Evolutionary conservation across 2,888 invertebrate species (phyloP), one percentile per base, ranked within the genome.

Genomic region (Agriotes lineatus): DNA sequence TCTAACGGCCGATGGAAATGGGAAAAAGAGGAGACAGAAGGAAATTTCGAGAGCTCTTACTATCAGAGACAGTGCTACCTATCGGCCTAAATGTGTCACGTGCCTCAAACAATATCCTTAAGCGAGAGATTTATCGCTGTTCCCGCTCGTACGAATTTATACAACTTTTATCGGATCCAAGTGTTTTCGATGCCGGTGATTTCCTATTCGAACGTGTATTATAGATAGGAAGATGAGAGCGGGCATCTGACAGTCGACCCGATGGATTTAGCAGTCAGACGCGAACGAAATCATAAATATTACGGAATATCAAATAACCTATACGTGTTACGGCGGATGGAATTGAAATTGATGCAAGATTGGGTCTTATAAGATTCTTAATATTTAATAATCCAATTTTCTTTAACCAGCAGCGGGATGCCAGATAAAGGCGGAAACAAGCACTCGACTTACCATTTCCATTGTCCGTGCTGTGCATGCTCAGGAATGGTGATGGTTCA

Each of bases 391-490:
- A 61, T 60, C 39, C 67, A 62, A 67, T 67, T 67, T 65, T 58
- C 56, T 54, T 5, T 54, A 67, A 59, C 59, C 61, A 35, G 33
- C 45, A 33, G 7, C 14, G 37, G 35, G 54, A 52, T 54, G 56
- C 50, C 12, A 30, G 50, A 52, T 52, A 37, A 37, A 44, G 33
- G 14, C 56, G 16, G 7, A 22, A 2, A 14, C 22, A 39, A n/a
- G 33, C 16, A 19, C 37, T 19, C 61, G 52, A 80, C 83, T 83
- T 75, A 85, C 85, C 85, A 78, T 82, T 77, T 74, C 83, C 85
- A 84, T 85, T 85, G 77, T 85, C 85, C 76, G 84, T 85, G 79
- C 83, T 84, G 82, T 85, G 85, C 85, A 85, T 85, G 82, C 80
- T 81, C 65, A 79, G 79, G 78, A 75, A 71, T 75, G 64, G 62